Evolutionary conservation across 2,797 vertebrate genomes (phyloP), one percentile per base, ranked within the genome.

Genomic region (Crossoptilon crossoptilon): DNA sequence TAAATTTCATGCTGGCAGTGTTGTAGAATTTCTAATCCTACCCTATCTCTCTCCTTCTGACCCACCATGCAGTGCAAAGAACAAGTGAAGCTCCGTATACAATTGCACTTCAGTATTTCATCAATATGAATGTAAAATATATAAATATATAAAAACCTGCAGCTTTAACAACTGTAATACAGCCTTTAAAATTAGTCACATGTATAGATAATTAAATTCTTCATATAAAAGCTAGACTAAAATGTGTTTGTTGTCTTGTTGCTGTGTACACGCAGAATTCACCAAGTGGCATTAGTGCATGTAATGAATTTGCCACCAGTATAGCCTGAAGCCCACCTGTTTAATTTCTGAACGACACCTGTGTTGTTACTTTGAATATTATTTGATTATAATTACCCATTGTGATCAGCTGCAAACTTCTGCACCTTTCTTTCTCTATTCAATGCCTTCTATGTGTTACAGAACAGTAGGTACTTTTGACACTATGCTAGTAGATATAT

Each of bases 171-270:
- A 98, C 97, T 98, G 98, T 98, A 98, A 98, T 98, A 97, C 97
- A 96, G 96, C 97, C 98, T 98, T 98, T 98, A 97, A 98, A 97
- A 96, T 96, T 98, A 98, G 98, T 96, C 96, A 97, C 97, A 68
- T 98, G 98, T 98, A 97, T 98, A 98, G 98, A 98, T 97, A 97
- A 98, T 99, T 99, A 99, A 99, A 98, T 97, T 98, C 98, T 98
- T 98, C 95, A 92, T 98, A 98, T 96, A 98, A 98, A 98, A 98
- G 97, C 97, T 97, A 97, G 97, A 97, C 39, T 88, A 96, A 71
- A 96, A 91, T 74, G 98, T 98, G 97, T 98, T 94, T 97, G 97
- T 98, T 97, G 97, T 97, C 93, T 97, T 96, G 94, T 94, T 97
- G 95, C 96, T 94, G 91, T 88, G 95, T 94, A 48, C 78, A 49